Evolutionary conservation across 2,113 vertebrate genomes (phyloP), one percentile per base, ranked within the genome.

Genomic region (Lontra canadensis): DNA sequence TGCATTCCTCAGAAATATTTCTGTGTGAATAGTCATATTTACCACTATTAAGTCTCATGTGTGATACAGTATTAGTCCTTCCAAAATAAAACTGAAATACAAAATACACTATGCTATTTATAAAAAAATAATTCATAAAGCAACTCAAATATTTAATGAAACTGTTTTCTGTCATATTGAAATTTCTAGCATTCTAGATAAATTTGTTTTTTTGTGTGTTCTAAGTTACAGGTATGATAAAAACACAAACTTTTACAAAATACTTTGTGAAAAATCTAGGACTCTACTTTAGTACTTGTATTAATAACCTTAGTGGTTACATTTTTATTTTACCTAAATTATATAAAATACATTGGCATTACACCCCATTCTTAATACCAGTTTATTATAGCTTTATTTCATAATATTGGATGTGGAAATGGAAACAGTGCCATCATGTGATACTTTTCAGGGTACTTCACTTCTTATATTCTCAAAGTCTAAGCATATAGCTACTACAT

Each of bases 351-450:
- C 92, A 97, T 90, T 98, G 96, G 94, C 97, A 98, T 98, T 98
- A 97, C 34, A 97, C 94, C 97, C 97, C 97, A 98, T 98, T 98
- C 96, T 98, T 98, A 98, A 98, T 99, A 97, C 98, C 97, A 98
- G 98, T 99, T 99, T 99, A 98, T 99, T 98, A 98, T 98, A 98
- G 98, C 98, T 99, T 98, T 98, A 98, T 99, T 99, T 99, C 98
- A 98, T 99, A 99, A 99, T 98, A 98, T 97, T 98, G 98, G 97
- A 98, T 98, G 98, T 99, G 99, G 99, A 99, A 99, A 99, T 99
- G 99, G 99, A 99, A 99, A 99, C 99, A 99, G 99, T 99, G 99
- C 99, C 99, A 99, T 99, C 99, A 99, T 99, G 99, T 99, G 99
- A 99, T 99, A 99, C 99, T 99, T 99, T 99, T 98, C 98, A 99